A percentile compares a stretch with the other conserved stretches of the same genome.
phyloP scores from a whole-genome alignment of 1,140 invertebrate genomes.

The Lasioglossum albipes region DNA sequence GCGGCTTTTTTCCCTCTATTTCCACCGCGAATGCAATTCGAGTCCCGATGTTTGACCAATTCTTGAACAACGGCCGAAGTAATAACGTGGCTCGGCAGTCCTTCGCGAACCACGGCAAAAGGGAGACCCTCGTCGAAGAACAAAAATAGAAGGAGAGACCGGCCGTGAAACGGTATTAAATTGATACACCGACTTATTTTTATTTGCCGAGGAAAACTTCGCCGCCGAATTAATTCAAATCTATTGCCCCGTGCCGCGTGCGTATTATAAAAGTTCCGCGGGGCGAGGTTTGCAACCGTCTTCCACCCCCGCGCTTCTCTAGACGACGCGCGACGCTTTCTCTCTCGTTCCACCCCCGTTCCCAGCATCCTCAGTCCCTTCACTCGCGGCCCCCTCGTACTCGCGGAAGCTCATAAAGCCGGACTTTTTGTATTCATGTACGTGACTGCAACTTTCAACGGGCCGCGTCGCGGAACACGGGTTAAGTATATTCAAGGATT shows the following conservation, averaged over 20 bases:
- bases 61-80: slow-evolving; percentile 55
- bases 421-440: slow-evolving; percentile 56
- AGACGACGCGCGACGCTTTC: not conserved
- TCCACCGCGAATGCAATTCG: slow-evolving; percentile 34
- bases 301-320: not conserved
- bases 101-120: not conserved
- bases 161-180: slow-evolving; percentile 65
- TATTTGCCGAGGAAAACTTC: slow-evolving; percentile 65
- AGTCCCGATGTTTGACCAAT: slow-evolving; percentile 61
- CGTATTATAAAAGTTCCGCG: slow-evolving; percentile 62
- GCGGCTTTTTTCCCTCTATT: slow-evolving; percentile 5
- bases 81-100: slow-evolving; percentile 39
- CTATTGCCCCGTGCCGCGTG: slow-evolving; percentile 52
- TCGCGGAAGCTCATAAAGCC: slow-evolving; percentile 45
- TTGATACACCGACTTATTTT: slow-evolving; percentile 70
- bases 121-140: not conserved
- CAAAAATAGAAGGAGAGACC: not conserved
- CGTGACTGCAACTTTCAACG: slow-evolving; percentile 58
- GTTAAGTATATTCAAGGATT: slow-evolving; percentile 62
- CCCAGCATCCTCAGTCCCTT: not conserved
- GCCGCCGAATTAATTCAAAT: slow-evolving; percentile 72
- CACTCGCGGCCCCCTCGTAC: not conserved
- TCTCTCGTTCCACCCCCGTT: not conserved
- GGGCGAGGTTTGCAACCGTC: slow-evolving; percentile 17
- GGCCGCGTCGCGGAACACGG: slow-evolving; percentile 28